Evolutionary conservation across 1,140 invertebrate genomes (phyloP).

Genomic region (Meloidogyne chitwoodi): DNA sequence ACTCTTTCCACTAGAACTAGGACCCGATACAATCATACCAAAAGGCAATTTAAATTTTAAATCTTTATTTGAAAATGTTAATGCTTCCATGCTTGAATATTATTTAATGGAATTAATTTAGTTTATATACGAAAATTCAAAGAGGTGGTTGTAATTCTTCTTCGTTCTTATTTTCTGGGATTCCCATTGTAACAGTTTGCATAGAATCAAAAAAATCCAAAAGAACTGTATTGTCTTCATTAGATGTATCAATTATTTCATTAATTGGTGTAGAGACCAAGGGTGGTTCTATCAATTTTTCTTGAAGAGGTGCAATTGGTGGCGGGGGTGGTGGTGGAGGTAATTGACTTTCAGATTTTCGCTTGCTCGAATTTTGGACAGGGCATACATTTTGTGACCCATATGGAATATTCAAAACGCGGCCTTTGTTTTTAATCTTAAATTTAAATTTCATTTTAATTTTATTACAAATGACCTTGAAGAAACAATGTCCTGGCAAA

Average conservation of each 20-base stretch:
- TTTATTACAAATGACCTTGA: not conserved
- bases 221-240: too few relatives aligned
- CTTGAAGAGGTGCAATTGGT: too few relatives aligned
- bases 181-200: not conserved
- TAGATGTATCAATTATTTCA: too few relatives aligned
- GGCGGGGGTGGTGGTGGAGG: not conserved
- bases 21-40: conserved; percentile 10
- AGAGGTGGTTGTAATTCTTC: not conserved
- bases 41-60: conserved; percentile 16
- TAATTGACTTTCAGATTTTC: too few relatives aligned
- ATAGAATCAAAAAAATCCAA: not conserved
- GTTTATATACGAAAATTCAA: not conserved
- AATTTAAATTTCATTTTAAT: not conserved
- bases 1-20: conserved; percentile 6
- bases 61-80: conserved; percentile 1
- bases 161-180: not conserved
- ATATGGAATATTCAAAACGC: not conserved
- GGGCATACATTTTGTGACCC: not conserved
- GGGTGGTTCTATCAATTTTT: too few relatives aligned
- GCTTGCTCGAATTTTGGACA: too few relatives aligned
- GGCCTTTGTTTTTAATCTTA: conserved; percentile 1
- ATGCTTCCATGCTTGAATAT: not conserved
- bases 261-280: too few relatives aligned
- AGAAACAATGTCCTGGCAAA: not conserved
- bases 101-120: not conserved